These are phyloP conservation scores for Callipepla squamata DNA, from an alignment of 2,113 vertebrate genomes.

Conservation along the genomic window DNA sequence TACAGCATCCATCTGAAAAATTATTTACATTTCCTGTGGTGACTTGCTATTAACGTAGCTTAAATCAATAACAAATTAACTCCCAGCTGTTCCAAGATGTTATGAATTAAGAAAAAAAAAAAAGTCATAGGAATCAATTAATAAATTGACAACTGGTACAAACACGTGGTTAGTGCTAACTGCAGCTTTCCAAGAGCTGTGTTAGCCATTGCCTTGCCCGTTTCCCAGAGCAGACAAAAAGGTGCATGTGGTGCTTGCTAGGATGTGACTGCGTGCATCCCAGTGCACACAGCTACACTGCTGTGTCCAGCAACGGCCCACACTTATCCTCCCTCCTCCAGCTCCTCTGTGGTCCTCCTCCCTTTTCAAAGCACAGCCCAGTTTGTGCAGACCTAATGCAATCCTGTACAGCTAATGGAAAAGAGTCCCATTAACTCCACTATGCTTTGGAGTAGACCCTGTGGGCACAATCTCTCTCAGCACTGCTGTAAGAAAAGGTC, in stretches of 20 bases:
- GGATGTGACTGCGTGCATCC: neutral
- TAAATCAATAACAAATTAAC: neutral
- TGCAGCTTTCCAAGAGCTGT: neutral
- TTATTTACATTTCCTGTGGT: neutral
- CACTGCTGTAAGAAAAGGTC: neutral
- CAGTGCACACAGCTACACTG: neutral
- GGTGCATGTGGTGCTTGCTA: neutral
- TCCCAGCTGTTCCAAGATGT: neutral
- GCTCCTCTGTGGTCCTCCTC: neutral
- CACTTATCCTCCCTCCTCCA: accelerated
- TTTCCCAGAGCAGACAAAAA: neutral
- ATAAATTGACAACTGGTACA: neutral
- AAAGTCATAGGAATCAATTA: neutral
- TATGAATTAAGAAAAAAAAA: neutral
- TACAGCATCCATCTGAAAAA: neutral
- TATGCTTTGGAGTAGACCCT: neutral
- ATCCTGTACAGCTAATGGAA: neutral
- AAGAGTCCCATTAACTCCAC: neutral
- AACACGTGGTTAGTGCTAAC: accelerated
- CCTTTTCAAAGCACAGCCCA: neutral
- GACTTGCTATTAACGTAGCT: neutral
- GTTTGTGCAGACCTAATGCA: neutral
- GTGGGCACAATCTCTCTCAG: neutral
- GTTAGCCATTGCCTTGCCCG: accelerated
- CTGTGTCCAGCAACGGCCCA: neutral